Conservation (phyloP, 2,113 vertebrate species). For the Saimiri boliviensis region DNA sequence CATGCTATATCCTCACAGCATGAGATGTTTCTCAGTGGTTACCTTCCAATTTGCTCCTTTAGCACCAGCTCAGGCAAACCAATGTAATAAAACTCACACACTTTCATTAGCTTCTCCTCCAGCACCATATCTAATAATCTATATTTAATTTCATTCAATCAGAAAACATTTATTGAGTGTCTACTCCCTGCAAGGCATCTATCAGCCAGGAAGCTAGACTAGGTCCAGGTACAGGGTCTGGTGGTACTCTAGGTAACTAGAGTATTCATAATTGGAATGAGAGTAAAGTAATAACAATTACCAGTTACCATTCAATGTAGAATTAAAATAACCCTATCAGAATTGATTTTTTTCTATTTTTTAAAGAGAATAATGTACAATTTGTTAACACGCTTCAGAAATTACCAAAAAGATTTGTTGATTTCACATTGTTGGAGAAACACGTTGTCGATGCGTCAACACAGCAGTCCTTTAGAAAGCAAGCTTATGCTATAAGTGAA, state of each 20-base stretch:
- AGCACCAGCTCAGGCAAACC: conserved; percentile 19
- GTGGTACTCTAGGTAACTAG: conserved; percentile 21
- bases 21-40: conserved; percentile 32
- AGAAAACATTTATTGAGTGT: not conserved
- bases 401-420: conserved; percentile 62
- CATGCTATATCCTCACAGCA: conserved; percentile 9
- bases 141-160: conserved; percentile 12
- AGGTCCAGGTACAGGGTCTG: not conserved
- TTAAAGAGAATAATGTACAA: not conserved
- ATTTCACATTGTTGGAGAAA: conserved; percentile 65
- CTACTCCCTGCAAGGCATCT: not conserved
- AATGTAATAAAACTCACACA: not conserved
- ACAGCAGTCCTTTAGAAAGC: conserved; percentile 15
- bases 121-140: not conserved
- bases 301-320: conserved; percentile 64
- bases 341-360: not conserved
- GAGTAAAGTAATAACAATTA: conserved; percentile 71
- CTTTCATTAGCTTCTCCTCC: not conserved
- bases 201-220: not conserved
- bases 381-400: conserved; percentile 57
- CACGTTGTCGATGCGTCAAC: conserved; percentile 7
- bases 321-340: conserved; percentile 68
- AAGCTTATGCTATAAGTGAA: conserved; percentile 24
- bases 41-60: not conserved
- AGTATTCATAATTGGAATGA: conserved; percentile 62